Percentiles rank a stretch among this genome's conserved stretches.
Conservation (phyloP, 2,888 invertebrate species). For the Meliscaeva auricollis region DNA sequence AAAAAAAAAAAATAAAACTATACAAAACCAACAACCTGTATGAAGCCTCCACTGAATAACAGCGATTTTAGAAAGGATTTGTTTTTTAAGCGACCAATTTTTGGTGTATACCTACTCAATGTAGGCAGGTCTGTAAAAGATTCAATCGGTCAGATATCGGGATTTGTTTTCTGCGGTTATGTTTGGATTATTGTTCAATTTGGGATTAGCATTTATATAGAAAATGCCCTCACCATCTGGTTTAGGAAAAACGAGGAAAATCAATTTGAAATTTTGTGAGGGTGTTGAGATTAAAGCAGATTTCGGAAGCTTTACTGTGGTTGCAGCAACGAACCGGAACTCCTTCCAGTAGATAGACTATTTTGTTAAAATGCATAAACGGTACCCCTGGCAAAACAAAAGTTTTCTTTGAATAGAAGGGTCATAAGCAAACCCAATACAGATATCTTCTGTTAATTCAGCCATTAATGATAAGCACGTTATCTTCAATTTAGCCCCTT, state of each 20-base stretch:
- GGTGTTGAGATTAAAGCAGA: too few relatives aligned
- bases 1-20: not conserved
- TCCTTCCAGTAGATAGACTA: too few relatives aligned
- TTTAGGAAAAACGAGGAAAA: not conserved
- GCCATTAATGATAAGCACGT: not conserved
- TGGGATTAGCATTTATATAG: not conserved
- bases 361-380: too few relatives aligned
- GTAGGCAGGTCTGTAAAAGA: not conserved
- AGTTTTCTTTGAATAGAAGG: too few relatives aligned
- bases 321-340: too few relatives aligned
- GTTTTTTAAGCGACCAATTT: not conserved
- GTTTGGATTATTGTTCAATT: not conserved
- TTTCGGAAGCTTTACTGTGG: too few relatives aligned
- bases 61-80: conserved; percentile 1
- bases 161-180: conserved; percentile 2
- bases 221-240: not conserved
- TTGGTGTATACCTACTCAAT: too few relatives aligned
- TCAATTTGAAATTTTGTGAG: too few relatives aligned
- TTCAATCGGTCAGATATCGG: conserved; percentile 1
- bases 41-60: not conserved
- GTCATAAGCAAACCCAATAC: too few relatives aligned
- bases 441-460: too few relatives aligned
- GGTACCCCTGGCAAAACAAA: too few relatives aligned
- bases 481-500: not conserved
- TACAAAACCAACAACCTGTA: not conserved